Base-by-base conservation (phyloP, 2,797 vertebrate species). In the Calcarius lapponicus region DNA sequence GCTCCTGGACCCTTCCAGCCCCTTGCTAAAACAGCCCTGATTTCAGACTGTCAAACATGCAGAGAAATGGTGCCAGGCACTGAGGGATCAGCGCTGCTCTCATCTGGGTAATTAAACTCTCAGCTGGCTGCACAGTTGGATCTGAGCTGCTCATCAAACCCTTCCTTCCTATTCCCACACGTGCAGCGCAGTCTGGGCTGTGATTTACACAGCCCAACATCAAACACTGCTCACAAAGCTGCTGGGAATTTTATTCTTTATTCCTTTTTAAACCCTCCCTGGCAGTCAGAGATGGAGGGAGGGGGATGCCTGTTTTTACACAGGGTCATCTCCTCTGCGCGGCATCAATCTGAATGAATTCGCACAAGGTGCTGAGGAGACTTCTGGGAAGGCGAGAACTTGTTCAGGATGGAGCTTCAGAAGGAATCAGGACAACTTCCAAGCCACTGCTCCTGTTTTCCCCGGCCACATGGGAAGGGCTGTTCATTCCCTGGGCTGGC, bases 371-470 rank as follows among this genome's bases (percentile, higher is more conserved):
- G 10, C 4, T 42, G 48, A 32, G 60, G 11, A 17, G 20, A 22
- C 57, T 47, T 76, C 57, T 24, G 18, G 16, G 32, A 65, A 69
- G 26, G 48, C 2, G 3, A 19, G 4, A 28, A 8, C 12, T 17
- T 47, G 8, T 8, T 47, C 19, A 4, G 47, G 43, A 17, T 4
- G 19, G 69, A 48, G 40, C 25, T 88, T 62, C 28, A 7, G 24
- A 64, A 85, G 42, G 47, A 71, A 67, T 8, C 21, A 6, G 42
- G 9, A 48, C 42, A n/a, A 11, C 7, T 42, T 70, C 13, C 31
- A 26, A 66, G 31, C 5, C 3, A 0, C 0, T 0, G 0, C 17
- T 74, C 38, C 50, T 15, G 7, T 11, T 65, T 53, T 29, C 28
- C 34, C 60, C 28, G 16, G 66, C 13, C 1, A 0, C 7, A 2